These are phyloP conservation scores for Orthonyx spaldingii DNA, from an alignment of 2,113 vertebrate species.

Conservation along the genomic window DNA sequence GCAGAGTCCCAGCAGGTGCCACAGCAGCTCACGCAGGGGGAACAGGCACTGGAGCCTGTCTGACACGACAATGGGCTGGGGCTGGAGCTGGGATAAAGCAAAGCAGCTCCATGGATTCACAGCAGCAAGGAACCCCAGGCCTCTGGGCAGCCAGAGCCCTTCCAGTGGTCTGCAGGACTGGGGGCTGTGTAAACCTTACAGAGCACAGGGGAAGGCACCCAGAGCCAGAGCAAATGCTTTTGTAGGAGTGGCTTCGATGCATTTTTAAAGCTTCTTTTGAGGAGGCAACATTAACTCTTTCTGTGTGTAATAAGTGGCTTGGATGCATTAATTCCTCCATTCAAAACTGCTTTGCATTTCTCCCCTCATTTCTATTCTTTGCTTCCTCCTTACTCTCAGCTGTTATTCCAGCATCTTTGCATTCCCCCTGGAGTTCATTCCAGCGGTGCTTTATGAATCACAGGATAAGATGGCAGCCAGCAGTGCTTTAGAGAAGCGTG, in stretches of 20 bases:
- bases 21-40: not conserved
- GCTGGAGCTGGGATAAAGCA: not conserved
- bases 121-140: not conserved
- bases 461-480: slow-evolving; percentile 42
- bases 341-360: not conserved
- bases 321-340: not conserved
- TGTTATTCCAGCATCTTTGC: slow-evolving; percentile 55
- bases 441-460: slow-evolving; percentile 48
- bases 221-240: not conserved
- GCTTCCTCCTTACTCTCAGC: slow-evolving; percentile 19
- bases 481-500: not conserved
- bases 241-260: not conserved
- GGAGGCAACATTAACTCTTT: not conserved
- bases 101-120: not conserved
- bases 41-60: not conserved
- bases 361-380: slow-evolving; percentile 26
- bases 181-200: not conserved
- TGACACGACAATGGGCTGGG: not conserved
- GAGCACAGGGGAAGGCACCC: not conserved
- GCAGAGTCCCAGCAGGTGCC: not conserved
- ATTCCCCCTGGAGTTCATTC: slow-evolving; percentile 54
- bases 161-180: not conserved
- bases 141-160: not conserved
- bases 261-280: not conserved
- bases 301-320: not conserved